Conservation (phyloP, 2,797 vertebrate species). For the Amniataba percoides region DNA sequence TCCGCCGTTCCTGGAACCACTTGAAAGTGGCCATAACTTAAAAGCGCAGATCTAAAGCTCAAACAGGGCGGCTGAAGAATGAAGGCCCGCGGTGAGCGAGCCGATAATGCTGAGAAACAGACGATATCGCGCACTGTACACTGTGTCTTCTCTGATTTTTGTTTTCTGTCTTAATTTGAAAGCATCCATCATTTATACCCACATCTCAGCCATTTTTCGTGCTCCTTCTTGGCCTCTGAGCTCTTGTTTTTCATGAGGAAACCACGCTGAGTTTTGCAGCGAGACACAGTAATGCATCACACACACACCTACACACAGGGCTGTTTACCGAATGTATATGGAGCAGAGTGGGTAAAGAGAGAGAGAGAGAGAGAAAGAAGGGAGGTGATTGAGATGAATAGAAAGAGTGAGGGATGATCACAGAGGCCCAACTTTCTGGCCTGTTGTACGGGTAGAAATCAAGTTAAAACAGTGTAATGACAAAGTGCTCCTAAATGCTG, state of each 20-base stretch:
- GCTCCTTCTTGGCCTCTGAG: neutral
- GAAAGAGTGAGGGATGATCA: constrained; percentile 29
- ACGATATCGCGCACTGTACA: neutral
- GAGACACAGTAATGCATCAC: neutral
- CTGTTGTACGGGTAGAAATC: constrained; percentile 53
- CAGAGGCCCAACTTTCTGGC: constrained; percentile 33
- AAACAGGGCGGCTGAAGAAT: constrained; percentile 1
- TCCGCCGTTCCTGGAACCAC: neutral
- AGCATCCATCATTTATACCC: neutral
- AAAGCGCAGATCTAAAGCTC: neutral
- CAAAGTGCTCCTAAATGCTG: constrained; percentile 47
- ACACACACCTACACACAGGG: neutral
- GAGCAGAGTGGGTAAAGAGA: neutral
- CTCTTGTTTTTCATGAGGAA: constrained; percentile 18
- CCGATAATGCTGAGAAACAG: neutral
- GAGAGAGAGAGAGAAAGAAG: constrained; percentile 3
- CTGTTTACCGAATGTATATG: constrained; percentile 22
- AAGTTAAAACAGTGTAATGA: constrained; percentile 49
- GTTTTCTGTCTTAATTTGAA: neutral
- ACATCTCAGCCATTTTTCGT: neutral
- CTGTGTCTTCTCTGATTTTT: neutral
- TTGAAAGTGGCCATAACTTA: neutral
- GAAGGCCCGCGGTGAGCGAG: neutral
- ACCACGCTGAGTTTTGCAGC: neutral
- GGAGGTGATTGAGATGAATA: constrained; percentile 38